These are phyloP conservation scores for Hippocampus guttulatus DNA, from an alignment of 2,113 vertebrate species.

Conservation along the genomic window DNA sequence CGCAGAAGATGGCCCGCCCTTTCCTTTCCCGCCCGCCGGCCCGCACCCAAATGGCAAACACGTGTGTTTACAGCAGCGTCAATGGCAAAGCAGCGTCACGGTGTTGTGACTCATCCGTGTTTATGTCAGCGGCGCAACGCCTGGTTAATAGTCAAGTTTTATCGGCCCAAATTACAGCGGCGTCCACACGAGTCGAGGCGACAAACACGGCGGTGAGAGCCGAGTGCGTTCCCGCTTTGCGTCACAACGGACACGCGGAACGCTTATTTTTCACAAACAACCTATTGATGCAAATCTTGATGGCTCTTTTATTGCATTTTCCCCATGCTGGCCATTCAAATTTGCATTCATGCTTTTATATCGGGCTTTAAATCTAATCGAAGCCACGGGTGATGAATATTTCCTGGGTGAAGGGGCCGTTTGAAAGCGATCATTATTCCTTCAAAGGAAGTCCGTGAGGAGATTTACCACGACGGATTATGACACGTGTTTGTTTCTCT, in stretches of 20 bases:
- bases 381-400: background rate
- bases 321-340: background rate
- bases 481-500: background rate
- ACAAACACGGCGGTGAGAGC: conserved; percentile 26
- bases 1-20: conserved; percentile 26
- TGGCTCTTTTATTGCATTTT: conserved; percentile 14
- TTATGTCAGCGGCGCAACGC: conserved; percentile 39
- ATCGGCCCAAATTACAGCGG: conserved; percentile 42
- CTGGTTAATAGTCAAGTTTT: conserved; percentile 43
- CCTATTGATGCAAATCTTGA: conserved; percentile 15
- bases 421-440: background rate
- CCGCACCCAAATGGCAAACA: conserved; percentile 52
- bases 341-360: background rate
- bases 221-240: conserved; percentile 7
- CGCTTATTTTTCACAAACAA: conserved; percentile 15
- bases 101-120: conserved; percentile 46
- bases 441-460: background rate
- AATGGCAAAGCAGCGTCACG: conserved; percentile 32
- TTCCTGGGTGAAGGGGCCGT: background rate
- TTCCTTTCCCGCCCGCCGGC: conserved; percentile 5
- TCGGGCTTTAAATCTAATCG: background rate
- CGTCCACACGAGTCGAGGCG: conserved; percentile 16
- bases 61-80: conserved; percentile 53
- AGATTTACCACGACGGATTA: background rate
- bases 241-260: conserved; percentile 19